phyloP scores from a whole-genome alignment of 2,888 invertebrate genomes.

The Drosophila aldrichi region DNA sequence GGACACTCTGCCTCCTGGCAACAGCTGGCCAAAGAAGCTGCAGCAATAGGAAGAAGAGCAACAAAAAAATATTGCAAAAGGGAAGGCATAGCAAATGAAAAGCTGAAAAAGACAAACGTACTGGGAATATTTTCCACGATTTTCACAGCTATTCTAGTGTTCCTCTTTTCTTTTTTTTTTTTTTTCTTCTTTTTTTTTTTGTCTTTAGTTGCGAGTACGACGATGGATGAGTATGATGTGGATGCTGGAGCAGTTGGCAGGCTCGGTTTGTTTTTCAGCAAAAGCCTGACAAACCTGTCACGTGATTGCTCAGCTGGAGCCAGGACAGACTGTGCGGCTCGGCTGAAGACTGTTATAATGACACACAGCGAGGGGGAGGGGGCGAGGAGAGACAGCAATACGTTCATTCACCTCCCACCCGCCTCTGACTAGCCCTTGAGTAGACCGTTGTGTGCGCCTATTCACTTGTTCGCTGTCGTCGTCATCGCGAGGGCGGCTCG shows the following conservation, averaged over 20 bases:
- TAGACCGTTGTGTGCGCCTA: constrained; percentile 46
- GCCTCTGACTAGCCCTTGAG: not conserved
- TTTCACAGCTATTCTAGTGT: constrained; percentile 13
- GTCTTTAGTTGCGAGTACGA: not conserved
- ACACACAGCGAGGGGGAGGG: constrained; percentile 9
- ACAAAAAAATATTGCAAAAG: constrained; percentile 7
- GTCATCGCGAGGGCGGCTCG: constrained; percentile 5
- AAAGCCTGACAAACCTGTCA: constrained; percentile 78
- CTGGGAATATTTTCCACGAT: constrained; percentile 50
- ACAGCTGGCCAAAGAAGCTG: constrained; percentile 39
- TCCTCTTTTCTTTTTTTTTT: not conserved
- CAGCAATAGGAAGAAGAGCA: constrained; percentile 20
- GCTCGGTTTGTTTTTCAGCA: constrained; percentile 71
- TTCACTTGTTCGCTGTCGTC: constrained; percentile 49
- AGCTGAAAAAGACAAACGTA: constrained; percentile 40
- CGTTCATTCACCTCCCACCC: not conserved
- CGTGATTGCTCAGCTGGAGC: constrained; percentile 75
- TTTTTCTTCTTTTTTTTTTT: not conserved
- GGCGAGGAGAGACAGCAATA: not conserved
- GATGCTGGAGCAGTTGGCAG: constrained; percentile 52
- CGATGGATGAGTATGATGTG: constrained; percentile 6
- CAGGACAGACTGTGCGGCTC: constrained; percentile 38
- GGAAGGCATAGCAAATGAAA: constrained; percentile 27
- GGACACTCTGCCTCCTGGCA: constrained; percentile 9
- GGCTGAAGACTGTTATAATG: constrained; percentile 59